Conservation (phyloP, 2,888 invertebrate species). For the Herminia tarsipennalis region DNA sequence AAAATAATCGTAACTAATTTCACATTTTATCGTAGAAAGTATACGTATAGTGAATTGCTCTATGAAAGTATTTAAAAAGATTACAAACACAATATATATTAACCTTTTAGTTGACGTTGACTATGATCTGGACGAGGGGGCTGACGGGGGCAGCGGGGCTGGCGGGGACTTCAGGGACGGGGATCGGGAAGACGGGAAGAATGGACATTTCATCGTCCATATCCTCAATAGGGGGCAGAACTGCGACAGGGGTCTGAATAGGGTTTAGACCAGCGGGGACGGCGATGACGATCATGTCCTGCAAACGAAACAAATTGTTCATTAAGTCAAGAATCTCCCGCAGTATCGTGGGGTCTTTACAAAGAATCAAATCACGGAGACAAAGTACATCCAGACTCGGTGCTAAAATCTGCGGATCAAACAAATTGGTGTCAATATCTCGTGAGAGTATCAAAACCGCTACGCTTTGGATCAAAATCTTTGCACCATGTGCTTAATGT, state of each 20-base stretch:
- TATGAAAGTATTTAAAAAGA: too few species aligned
- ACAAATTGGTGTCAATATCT: too few species aligned
- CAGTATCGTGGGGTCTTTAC: not conserved
- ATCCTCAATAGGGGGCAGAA: not conserved
- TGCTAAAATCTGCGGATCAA: too few species aligned
- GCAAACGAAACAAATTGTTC: not conserved
- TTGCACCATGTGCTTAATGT: too few species aligned
- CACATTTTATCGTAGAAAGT: too few species aligned
- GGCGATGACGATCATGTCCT: conserved; percentile 35
- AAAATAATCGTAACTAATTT: too few species aligned
- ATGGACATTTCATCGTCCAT: too few species aligned
- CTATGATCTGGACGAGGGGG: conserved; percentile 52
- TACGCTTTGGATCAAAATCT: too few species aligned
- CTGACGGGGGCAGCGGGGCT: conserved; percentile 15
- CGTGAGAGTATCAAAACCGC: too few species aligned
- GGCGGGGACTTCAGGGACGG: not conserved
- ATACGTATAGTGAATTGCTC: too few species aligned
- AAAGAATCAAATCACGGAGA: not conserved
- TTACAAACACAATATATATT: too few species aligned
- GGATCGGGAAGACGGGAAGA: not conserved
- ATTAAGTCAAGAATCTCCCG: not conserved
- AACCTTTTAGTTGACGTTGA: conserved; percentile 43
- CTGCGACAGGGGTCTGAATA: conserved; percentile 17
- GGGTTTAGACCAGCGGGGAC: conserved; percentile 44
- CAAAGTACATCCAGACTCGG: not conserved